These are phyloP conservation scores for Synergus itoensis DNA, from an alignment of 2,888 invertebrate species.

Conservation along the genomic window DNA sequence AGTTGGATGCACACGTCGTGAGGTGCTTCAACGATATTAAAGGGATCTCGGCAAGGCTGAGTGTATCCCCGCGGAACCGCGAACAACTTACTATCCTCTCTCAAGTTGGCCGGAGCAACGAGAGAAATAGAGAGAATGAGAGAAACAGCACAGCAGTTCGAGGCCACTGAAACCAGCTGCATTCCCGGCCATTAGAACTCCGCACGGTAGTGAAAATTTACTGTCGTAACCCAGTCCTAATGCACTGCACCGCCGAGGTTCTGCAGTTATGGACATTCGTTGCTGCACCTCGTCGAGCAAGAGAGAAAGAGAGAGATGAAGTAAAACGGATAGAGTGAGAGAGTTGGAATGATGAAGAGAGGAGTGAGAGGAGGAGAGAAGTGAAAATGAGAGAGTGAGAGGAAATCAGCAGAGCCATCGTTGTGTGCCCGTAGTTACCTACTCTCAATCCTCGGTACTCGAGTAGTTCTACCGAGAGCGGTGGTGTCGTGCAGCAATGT, in stretches of 20 bases:
- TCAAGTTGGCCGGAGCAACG: constrained; percentile 29
- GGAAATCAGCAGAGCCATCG: constrained; percentile 48
- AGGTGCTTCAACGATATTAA: constrained; percentile 67
- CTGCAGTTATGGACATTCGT: constrained; percentile 73
- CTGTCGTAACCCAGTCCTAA: constrained; percentile 77
- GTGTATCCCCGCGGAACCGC: constrained; percentile 70
- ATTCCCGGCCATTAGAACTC: constrained; percentile 77
- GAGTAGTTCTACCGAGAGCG: constrained; percentile 73
- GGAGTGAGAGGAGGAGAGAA: constrained; percentile 38
- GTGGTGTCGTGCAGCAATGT: constrained; percentile 59
- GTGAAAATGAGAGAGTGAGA: constrained; percentile 31
- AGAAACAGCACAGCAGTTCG: constrained; percentile 50
- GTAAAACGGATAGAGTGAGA: constrained; percentile 15
- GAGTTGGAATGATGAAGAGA: constrained; percentile 17
- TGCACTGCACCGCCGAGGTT: constrained; percentile 69
- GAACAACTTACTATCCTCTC: constrained; percentile 70
- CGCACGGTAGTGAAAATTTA: constrained; percentile 77
- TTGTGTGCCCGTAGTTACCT: constrained; percentile 57
- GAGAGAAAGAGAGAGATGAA: constrained; percentile 18
- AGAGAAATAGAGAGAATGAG: constrained; percentile 41
- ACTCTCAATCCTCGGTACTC: constrained; percentile 64
- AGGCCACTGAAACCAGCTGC: constrained; percentile 74
- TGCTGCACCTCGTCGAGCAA: constrained; percentile 58
- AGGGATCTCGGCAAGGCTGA: constrained; percentile 64
- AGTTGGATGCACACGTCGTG: constrained; percentile 51